Evolutionary conservation across 2,113 vertebrate species (phyloP).

Genomic region (Lophura nycthemera): DNA sequence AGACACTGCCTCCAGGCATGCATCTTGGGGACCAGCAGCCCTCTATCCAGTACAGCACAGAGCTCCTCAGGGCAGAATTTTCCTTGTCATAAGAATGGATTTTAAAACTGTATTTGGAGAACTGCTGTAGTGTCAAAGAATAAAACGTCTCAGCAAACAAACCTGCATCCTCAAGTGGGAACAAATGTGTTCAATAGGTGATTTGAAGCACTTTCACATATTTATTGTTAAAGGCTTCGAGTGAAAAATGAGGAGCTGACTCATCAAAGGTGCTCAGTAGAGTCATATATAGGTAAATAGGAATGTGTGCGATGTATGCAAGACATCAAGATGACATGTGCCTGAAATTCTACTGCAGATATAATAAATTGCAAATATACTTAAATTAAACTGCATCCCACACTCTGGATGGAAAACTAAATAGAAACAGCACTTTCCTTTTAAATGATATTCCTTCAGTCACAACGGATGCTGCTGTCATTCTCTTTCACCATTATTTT

Average conservation of each 20-base stretch:
- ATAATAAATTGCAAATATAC: constrained; percentile 29
- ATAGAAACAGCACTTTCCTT: not conserved
- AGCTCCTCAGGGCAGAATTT: not conserved
- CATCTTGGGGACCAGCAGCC: not conserved
- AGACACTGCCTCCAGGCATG: not conserved
- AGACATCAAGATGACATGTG: not conserved
- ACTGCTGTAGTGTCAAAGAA: not conserved
- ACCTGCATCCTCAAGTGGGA: not conserved
- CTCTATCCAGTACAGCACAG: not conserved
- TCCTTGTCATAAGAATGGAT: not conserved
- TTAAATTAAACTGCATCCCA: constrained; percentile 10
- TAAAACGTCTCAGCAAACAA: not conserved
- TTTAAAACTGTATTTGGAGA: not conserved
- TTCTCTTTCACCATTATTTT: constrained; percentile 31
- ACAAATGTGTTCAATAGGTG: not conserved
- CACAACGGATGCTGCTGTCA: constrained; percentile 14
- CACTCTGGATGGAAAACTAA: not conserved
- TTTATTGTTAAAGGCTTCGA: not conserved
- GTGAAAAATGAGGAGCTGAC: not conserved
- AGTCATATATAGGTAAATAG: not conserved
- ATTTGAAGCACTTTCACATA: not conserved
- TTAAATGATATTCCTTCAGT: not conserved
- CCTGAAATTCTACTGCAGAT: not conserved
- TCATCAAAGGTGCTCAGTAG: not conserved
- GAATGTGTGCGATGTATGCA: not conserved